These are phyloP conservation scores for Cephalopterus ornatus DNA, from an alignment of 2,113 vertebrate species.

Conservation along the genomic window DNA sequence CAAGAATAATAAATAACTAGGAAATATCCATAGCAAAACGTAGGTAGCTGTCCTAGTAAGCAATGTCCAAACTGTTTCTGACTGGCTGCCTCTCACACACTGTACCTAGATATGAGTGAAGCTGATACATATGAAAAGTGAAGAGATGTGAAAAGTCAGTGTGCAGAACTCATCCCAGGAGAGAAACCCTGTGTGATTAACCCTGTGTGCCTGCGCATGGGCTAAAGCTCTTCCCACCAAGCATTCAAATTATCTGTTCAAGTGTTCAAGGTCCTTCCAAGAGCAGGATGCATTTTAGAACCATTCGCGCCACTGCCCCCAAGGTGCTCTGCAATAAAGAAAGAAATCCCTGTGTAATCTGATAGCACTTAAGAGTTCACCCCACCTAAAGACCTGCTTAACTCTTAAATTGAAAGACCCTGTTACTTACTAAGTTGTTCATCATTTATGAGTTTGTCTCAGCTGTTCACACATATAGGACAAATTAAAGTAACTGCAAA, in stretches of 20 bases:
- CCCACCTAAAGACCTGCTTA: background rate
- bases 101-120: background rate
- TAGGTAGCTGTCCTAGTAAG: background rate
- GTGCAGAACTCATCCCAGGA: background rate
- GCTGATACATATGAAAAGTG: background rate
- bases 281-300: background rate
- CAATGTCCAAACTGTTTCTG: background rate
- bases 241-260: background rate
- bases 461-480: background rate
- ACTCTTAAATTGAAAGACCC: background rate
- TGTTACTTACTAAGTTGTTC: background rate
- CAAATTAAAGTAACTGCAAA: background rate
- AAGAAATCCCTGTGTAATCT: background rate
- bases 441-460: background rate
- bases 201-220: rapidly evolving
- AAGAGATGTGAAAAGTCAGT: background rate
- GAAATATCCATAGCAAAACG: background rate
- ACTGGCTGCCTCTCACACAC: background rate
- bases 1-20: background rate
- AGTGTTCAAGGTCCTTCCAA: background rate
- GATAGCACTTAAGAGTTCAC: background rate
- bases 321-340: background rate
- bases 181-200: background rate
- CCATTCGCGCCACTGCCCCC: background rate
- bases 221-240: background rate